These are phyloP conservation scores for Portunus trituberculatus DNA, from an alignment of 1,140 invertebrate species.

Conservation along the genomic window DNA sequence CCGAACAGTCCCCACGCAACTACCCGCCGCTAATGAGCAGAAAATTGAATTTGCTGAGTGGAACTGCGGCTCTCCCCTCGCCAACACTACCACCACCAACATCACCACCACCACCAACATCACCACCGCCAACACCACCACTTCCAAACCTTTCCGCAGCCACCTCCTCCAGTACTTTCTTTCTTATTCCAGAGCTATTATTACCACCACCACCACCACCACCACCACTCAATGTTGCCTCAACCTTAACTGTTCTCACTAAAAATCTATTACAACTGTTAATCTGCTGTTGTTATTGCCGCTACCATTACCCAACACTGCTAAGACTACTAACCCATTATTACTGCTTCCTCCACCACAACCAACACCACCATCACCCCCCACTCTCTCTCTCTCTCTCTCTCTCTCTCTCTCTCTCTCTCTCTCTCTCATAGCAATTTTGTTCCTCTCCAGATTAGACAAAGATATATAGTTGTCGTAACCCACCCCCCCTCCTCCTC, in stretches of 20 bases:
- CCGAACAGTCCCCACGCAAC: not conserved
- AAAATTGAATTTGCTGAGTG: slow-evolving; percentile 5
- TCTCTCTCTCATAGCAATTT: too few species aligned
- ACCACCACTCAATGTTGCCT: not conserved
- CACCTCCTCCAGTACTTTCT: too few species aligned
- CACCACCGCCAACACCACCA: not conserved
- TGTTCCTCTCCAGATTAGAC: too few species aligned
- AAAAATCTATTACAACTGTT: too few species aligned
- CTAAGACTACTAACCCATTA: not conserved
- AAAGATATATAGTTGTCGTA: too few species aligned
- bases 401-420: too few species aligned
- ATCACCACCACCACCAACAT: too few species aligned
- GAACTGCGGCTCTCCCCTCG: not conserved
- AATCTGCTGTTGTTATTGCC: too few species aligned
- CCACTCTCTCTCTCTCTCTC: too few species aligned
- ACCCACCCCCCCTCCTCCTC: too few species aligned
- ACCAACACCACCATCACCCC: not conserved
- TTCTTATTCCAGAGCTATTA: not conserved
- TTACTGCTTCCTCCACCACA: not conserved
- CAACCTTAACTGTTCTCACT: too few species aligned
- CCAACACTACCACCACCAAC: not conserved
- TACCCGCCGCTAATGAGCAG: slow-evolving; percentile 4
- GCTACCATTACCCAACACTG: too few species aligned
- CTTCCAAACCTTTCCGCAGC: not conserved
- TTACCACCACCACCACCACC: not conserved